Evolutionary conservation across 2,888 invertebrate species (phyloP).

Genomic region (Ormia ochracea): DNA sequence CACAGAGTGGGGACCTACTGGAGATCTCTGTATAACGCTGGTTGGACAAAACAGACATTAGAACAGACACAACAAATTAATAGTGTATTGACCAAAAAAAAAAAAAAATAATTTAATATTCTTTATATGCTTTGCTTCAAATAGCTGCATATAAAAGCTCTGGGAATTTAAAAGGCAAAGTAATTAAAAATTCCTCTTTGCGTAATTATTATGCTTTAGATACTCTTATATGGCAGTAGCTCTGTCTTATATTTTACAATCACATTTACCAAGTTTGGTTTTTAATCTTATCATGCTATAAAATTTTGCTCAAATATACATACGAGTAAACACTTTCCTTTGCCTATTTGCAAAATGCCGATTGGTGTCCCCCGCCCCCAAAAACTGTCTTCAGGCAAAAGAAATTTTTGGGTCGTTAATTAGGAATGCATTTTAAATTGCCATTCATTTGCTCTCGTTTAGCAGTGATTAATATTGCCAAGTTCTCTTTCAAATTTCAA

Average conservation of each 20-base stretch:
- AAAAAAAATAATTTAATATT: background rate
- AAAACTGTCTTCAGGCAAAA: background rate
- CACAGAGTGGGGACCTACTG: no score
- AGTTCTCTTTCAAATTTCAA: conserved; percentile 5
- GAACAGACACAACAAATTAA: background rate
- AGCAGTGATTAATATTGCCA: conserved; percentile 21
- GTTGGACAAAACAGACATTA: background rate
- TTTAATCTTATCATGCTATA: background rate
- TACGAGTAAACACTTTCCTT: background rate
- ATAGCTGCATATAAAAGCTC: background rate
- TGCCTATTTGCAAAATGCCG: background rate
- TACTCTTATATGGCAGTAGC: background rate
- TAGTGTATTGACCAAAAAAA: background rate
- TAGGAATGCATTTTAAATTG: conserved; percentile 44
- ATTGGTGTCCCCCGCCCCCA: background rate
- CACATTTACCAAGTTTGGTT: background rate
- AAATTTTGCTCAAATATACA: background rate
- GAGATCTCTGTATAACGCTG: background rate
- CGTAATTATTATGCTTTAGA: background rate
- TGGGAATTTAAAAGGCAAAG: background rate
- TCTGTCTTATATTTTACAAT: background rate
- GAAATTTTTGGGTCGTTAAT: conserved; percentile 44
- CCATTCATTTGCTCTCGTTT: conserved; percentile 18
- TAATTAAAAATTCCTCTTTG: background rate
- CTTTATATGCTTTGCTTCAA: background rate